phyloP scores from a whole-genome alignment of 1,140 invertebrate species.

The Halictus rubicundus region DNA sequence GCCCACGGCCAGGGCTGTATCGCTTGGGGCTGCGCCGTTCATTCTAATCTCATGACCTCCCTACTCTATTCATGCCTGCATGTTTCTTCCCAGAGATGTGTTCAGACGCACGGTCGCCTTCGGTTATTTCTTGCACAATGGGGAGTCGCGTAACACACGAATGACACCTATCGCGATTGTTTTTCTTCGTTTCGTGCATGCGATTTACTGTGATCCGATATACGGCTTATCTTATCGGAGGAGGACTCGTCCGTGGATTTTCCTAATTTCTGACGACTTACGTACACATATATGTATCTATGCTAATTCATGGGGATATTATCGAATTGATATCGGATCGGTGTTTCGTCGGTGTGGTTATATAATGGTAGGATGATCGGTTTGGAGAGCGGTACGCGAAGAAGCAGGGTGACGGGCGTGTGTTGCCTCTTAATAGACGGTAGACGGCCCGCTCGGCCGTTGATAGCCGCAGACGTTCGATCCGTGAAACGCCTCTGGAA shows the following conservation, averaged over 20 bases:
- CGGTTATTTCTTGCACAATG: slow-evolving; percentile 10
- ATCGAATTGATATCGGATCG: neutral
- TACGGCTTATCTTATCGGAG: slow-evolving; percentile 29
- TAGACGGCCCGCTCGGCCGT: slow-evolving; percentile 1
- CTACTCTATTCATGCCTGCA: neutral
- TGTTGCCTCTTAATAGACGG: neutral
- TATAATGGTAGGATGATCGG: neutral
- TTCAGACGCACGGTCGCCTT: neutral
- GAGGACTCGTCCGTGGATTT: slow-evolving; percentile 22
- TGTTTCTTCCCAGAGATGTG: neutral
- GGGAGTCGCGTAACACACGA: neutral
- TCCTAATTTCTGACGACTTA: neutral
- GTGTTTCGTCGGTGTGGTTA: neutral
- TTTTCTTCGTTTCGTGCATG: neutral
- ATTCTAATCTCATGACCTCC: slow-evolving; percentile 38
- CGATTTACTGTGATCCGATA: slow-evolving; percentile 2
- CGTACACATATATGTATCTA: neutral
- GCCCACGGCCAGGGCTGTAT: slow-evolving; percentile 68
- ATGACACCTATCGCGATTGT: slow-evolving; percentile 15
- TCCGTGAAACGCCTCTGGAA: slow-evolving; percentile 16
- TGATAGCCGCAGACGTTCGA: slow-evolving; percentile 27
- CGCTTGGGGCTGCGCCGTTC: slow-evolving; percentile 49
- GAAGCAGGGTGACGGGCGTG: slow-evolving; percentile 18
- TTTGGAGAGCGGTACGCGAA: neutral
- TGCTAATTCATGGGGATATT: neutral